Conservation (phyloP, 2,113 vertebrate genomes). For the Gymnocephalus cernua region DNA sequence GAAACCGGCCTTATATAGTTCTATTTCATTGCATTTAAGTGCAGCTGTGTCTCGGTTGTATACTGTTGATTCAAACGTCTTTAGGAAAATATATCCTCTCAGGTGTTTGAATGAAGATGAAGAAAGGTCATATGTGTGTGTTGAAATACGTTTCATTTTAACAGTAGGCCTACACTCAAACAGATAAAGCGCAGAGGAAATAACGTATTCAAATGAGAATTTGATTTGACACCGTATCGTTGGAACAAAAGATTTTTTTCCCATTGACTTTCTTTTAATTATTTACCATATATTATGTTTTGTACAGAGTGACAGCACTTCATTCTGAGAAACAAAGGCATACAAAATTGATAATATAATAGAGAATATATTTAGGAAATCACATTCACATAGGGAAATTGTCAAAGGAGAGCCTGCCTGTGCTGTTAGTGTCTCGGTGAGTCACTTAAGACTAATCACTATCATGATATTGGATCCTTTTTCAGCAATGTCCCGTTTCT, state of each 20-base stretch:
- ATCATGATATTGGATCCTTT: slow-evolving; percentile 13
- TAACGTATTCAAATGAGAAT: slow-evolving; percentile 14
- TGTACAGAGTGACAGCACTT: slow-evolving; percentile 17
- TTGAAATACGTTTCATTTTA: background rate
- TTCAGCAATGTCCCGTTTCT: slow-evolving; percentile 12
- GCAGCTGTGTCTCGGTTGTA: background rate
- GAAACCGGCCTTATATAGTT: background rate
- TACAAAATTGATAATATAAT: slow-evolving; percentile 30
- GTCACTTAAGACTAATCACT: slow-evolving; percentile 31
- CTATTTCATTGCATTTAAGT: background rate
- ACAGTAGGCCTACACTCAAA: background rate
- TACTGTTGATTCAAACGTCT: background rate
- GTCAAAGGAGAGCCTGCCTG: slow-evolving; percentile 11
- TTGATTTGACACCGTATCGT: slow-evolving; percentile 20
- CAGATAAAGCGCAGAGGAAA: background rate
- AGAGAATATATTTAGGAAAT: slow-evolving; percentile 46
- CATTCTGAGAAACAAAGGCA: slow-evolving; percentile 23
- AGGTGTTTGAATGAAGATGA: slow-evolving; percentile 19
- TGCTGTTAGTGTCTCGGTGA: slow-evolving; percentile 15
- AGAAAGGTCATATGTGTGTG: background rate
- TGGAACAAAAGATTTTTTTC: slow-evolving; percentile 14
- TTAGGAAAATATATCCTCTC: background rate
- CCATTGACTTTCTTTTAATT: slow-evolving; percentile 34
- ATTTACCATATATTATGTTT: slow-evolving; percentile 28
- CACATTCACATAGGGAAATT: slow-evolving; percentile 34